Percentiles rank a stretch among this genome's conserved stretches.
Evolutionary conservation across 2,113 vertebrate genomes (phyloP).

Genomic region (Crocuta crocuta): DNA sequence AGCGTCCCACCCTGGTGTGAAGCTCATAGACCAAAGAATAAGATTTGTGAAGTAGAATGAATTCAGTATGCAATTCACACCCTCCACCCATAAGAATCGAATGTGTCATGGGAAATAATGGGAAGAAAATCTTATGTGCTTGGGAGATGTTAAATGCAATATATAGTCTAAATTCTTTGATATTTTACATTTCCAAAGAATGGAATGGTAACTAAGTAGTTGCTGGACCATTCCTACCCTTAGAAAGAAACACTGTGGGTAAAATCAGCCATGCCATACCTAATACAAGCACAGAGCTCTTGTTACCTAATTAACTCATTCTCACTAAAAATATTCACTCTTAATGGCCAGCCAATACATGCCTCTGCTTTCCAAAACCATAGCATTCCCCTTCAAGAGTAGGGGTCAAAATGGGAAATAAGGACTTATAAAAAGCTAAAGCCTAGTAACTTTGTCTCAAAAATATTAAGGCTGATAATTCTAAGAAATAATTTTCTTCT

Average conservation of each 20-base stretch:
- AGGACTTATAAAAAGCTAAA: neutral
- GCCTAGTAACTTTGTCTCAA: neutral
- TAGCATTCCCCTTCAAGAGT: neutral
- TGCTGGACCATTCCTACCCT: neutral
- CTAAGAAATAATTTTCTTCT: neutral
- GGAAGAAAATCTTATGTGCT: neutral
- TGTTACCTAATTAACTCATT: neutral
- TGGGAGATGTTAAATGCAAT: neutral
- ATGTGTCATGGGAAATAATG: neutral
- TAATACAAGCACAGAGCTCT: neutral
- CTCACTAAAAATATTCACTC: neutral
- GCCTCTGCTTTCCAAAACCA: constrained; percentile 17
- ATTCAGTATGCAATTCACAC: neutral
- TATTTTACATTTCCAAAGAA: constrained; percentile 2
- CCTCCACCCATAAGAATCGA: neutral
- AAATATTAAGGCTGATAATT: neutral
- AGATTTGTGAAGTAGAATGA: neutral
- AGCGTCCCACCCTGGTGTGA: neutral
- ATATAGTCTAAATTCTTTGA: neutral
- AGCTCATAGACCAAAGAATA: neutral
- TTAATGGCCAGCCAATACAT: neutral
- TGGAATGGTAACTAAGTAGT: fast-evolving
- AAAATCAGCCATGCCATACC: neutral
- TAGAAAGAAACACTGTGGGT: constrained; percentile 26
- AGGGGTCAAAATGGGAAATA: neutral